Evolutionary conservation across 2,797 vertebrate genomes (phyloP).

Genomic region (Scleropages formosus): DNA sequence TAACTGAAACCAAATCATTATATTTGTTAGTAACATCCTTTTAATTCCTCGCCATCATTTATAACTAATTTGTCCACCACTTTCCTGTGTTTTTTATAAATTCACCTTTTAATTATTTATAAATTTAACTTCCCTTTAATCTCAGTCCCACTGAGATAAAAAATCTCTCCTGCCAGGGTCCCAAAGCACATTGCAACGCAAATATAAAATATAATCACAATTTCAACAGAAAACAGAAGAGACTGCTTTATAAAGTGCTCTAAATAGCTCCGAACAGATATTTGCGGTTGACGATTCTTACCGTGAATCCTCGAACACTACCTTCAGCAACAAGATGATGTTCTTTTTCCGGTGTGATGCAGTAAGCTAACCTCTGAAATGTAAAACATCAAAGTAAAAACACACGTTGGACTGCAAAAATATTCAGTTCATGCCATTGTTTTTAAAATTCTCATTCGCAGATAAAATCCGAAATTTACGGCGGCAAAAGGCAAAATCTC

Average conservation of each 20-base stretch:
- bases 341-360: conserved; percentile 92
- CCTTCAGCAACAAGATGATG: conserved; percentile 87
- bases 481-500: too few species aligned
- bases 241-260: neutral
- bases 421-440: too few species aligned
- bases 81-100: too few species aligned
- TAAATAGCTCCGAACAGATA: neutral
- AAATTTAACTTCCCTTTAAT: neutral
- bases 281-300: conserved; percentile 60
- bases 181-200: too few species aligned
- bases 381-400: conserved; percentile 42
- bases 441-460: too few species aligned
- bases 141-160: neutral
- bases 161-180: neutral
- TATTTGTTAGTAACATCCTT: too few species aligned
- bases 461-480: too few species aligned
- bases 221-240: too few species aligned
- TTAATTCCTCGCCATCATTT: neutral
- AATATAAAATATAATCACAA: too few species aligned
- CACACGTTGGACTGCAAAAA: too few species aligned
- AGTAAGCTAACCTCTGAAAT: conserved; percentile 95
- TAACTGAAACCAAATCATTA: conserved; percentile 66
- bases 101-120: too few species aligned
- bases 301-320: conserved; percentile 88
- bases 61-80: too few species aligned